These are phyloP conservation scores for Ptychoptera contaminata DNA, from an alignment of 2,888 invertebrate genomes.

Conservation along the genomic window DNA sequence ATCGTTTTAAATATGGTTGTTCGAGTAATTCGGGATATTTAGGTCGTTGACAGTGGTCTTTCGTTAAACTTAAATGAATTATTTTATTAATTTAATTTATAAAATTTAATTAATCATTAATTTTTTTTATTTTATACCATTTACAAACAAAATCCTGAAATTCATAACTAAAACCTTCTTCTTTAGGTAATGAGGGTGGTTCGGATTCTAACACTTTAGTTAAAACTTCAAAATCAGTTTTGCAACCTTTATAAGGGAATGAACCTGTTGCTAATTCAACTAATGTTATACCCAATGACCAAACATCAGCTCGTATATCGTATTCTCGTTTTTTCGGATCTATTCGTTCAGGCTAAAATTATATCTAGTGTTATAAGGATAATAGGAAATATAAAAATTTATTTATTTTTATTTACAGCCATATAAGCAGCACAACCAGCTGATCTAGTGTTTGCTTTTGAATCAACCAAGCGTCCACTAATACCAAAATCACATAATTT, in stretches of 20 bases:
- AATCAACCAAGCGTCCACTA: conserved; percentile 93
- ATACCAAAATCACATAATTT: conserved; percentile 99
- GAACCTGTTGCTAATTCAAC: conserved; percentile 94
- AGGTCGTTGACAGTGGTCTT: conserved; percentile 84
- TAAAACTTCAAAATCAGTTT: conserved; percentile 94
- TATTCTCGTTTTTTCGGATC: conserved; percentile 91
- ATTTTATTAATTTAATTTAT: no score
- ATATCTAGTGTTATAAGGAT: neutral
- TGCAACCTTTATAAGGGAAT: conserved; percentile 88
- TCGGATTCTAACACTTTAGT: conserved; percentile 81
- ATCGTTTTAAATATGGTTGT: conserved; percentile 73
- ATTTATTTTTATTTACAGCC: conserved; percentile 50
- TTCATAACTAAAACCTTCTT: conserved; percentile 62
- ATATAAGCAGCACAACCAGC: conserved; percentile 99
- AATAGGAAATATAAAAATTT: neutral
- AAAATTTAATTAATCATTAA: no score
- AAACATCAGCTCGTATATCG: conserved; percentile 97
- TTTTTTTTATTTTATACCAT: conserved; percentile 43
- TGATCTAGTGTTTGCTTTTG: conserved; percentile 91
- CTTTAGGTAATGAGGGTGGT: conserved; percentile 68
- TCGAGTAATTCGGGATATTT: conserved; percentile 85
- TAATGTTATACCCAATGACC: conserved; percentile 93
- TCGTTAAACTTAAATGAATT: conserved; percentile 57
- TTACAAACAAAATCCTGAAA: conserved; percentile 83
- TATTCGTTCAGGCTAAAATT: conserved; percentile 81